Conservation (phyloP, 2,888 invertebrate species). For the Ceriagrion tenellum region DNA sequence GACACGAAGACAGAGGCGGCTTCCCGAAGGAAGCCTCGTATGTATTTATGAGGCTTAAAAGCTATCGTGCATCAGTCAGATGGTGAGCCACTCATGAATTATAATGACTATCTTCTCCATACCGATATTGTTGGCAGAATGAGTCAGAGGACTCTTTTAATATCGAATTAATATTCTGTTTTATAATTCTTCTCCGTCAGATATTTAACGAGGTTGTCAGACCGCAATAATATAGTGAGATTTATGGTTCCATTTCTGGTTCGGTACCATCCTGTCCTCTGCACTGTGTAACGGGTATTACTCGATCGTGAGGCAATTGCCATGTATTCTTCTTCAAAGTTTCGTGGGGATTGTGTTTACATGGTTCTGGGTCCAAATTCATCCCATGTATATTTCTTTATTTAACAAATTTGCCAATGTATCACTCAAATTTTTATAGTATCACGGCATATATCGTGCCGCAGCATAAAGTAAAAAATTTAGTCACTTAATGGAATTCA, state of each 20-base stretch:
- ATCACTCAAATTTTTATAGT: no score
- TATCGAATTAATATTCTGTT: background rate
- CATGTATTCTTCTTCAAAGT: background rate
- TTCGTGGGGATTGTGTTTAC: background rate
- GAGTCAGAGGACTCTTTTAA: background rate
- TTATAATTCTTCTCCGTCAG: constrained; percentile 6
- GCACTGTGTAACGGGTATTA: background rate
- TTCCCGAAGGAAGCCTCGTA: constrained; percentile 29
- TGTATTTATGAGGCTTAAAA: constrained; percentile 65
- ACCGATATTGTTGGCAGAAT: background rate
- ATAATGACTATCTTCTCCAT: background rate
- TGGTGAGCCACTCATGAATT: constrained; percentile 29
- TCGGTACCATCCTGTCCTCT: background rate
- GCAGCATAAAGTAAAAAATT: no score
- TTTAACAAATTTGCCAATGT: no score
- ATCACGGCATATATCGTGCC: no score
- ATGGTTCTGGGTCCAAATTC: background rate
- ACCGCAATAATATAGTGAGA: background rate
- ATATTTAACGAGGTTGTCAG: background rate
- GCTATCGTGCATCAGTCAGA: constrained; percentile 18
- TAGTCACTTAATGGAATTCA: no score
- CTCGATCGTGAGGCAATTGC: background rate
- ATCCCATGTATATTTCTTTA: no score
- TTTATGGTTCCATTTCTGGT: background rate
- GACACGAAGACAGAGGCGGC: no score